A percentile compares a stretch with the other conserved stretches of the same genome.
Evolutionary conservation across 2,888 invertebrate genomes (phyloP).

Genomic region (Crepidodera aurea): DNA sequence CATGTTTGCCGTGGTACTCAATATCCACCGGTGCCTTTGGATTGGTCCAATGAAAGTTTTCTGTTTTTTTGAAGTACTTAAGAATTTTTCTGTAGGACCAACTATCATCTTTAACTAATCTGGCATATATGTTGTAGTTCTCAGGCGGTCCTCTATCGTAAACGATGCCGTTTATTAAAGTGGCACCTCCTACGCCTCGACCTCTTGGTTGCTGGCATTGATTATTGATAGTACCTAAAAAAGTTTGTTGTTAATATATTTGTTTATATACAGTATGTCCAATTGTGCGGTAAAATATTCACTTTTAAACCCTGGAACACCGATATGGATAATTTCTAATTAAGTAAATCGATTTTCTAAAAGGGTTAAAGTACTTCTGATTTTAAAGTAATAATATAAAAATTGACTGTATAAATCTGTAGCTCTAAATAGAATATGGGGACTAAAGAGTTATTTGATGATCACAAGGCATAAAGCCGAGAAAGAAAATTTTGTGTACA

Average conservation of each 20-base stretch:
- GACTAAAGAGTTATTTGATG: too few relatives aligned
- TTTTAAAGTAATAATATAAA: too few relatives aligned
- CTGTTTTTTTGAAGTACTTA: constrained; percentile 52
- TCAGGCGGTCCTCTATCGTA: constrained; percentile 83
- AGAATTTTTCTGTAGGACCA: constrained; percentile 58
- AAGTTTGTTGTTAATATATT: too few relatives aligned
- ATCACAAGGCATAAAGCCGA: too few relatives aligned
- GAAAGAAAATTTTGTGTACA: too few relatives aligned
- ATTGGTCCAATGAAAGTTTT: constrained; percentile 28
- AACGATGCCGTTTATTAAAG: constrained; percentile 84
- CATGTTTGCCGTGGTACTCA: constrained; percentile 20
- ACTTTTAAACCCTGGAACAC: constrained; percentile 38
- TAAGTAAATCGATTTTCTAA: too few relatives aligned
- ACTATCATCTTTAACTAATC: constrained; percentile 70
- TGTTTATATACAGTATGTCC: too few relatives aligned
- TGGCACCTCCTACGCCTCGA: constrained; percentile 75
- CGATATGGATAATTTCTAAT: too few relatives aligned
- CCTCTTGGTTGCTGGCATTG: constrained; percentile 74
- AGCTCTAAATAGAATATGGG: too few relatives aligned
- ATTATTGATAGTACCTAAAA: constrained; percentile 36
- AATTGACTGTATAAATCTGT: too few relatives aligned
- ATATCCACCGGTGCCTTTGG: not conserved
- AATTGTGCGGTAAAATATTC: constrained; percentile 71
- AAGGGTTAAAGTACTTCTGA: too few relatives aligned
- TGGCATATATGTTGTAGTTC: constrained; percentile 86